These are phyloP conservation scores for Gastrophryne carolinensis DNA, from an alignment of 2,797 vertebrate species.

Conservation along the genomic window DNA sequence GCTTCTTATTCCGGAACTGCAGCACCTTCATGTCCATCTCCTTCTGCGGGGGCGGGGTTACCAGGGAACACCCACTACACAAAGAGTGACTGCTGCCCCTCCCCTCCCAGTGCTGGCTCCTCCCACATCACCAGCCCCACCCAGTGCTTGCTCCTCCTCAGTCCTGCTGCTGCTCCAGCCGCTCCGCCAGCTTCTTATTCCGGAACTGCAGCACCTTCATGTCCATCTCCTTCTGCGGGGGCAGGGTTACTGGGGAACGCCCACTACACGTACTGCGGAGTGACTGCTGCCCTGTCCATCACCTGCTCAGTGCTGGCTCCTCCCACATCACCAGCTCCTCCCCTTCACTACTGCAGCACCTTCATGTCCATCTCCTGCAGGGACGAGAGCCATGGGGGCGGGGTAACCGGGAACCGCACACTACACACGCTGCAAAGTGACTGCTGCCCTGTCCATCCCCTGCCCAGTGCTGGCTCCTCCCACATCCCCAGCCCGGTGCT, in stretches of 20 bases:
- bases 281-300: neutral
- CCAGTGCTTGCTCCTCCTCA: slow-evolving; percentile 88
- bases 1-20: slow-evolving; percentile 92
- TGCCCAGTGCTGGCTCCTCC: no score
- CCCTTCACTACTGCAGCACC: neutral
- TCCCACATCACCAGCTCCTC: neutral
- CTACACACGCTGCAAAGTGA: neutral
- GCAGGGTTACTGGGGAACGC: slow-evolving; percentile 62
- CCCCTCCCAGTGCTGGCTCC: slow-evolving; percentile 61
- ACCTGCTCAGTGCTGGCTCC: neutral
- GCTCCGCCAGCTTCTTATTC: slow-evolving; percentile 87
- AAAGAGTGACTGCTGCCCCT: no score
- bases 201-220: slow-evolving; percentile 83
- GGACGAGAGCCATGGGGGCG: no score
- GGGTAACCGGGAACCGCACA: no score
- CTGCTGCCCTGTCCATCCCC: no score
- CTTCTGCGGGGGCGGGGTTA: slow-evolving; percentile 71
- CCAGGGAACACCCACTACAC: no score
- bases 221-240: slow-evolving; percentile 79
- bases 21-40: slow-evolving; percentile 94
- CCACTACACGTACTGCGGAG: neutral
- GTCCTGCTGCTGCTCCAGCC: slow-evolving; percentile 87
- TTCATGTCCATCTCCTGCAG: no score
- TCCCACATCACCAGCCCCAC: slow-evolving; percentile 93
- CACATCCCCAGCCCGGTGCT: slow-evolving; percentile 55